Conservation (phyloP, 2,113 vertebrate species). For the Melierax canorus region DNA sequence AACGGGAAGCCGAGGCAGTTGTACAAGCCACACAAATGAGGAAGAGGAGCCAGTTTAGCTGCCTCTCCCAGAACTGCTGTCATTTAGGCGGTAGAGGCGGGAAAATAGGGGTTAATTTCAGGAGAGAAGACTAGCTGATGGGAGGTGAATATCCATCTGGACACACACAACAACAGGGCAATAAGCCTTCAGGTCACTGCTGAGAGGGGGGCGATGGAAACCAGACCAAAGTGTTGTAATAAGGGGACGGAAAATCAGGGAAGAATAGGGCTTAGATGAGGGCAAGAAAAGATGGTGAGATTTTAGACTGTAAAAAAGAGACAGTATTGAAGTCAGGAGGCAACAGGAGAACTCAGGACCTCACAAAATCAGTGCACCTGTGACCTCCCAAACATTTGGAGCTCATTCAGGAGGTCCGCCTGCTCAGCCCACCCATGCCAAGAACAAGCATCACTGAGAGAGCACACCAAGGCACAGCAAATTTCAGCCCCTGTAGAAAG, state of each 20-base stretch:
- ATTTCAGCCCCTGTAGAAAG: background rate
- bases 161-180: background rate
- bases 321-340: background rate
- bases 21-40: background rate
- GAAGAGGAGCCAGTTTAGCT: background rate
- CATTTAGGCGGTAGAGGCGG: fast-evolving
- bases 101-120: background rate
- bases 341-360: background rate
- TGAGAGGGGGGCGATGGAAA: fast-evolving
- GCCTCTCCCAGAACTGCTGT: background rate
- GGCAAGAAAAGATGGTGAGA: background rate
- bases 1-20: background rate
- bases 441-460: background rate
- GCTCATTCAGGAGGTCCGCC: background rate
- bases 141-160: background rate
- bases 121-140: background rate
- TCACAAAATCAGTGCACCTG: background rate
- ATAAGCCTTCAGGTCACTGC: background rate
- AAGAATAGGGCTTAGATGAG: background rate
- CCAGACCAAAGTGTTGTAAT: background rate
- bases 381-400: background rate
- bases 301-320: background rate
- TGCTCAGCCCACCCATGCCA: background rate
- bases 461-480: background rate
- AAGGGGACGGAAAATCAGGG: background rate